A percentile compares a stretch with the other conserved stretches of the same genome.
Evolutionary conservation across 2,888 invertebrate species (phyloP).

Genomic region (Drepanosiphum platanoidis): DNA sequence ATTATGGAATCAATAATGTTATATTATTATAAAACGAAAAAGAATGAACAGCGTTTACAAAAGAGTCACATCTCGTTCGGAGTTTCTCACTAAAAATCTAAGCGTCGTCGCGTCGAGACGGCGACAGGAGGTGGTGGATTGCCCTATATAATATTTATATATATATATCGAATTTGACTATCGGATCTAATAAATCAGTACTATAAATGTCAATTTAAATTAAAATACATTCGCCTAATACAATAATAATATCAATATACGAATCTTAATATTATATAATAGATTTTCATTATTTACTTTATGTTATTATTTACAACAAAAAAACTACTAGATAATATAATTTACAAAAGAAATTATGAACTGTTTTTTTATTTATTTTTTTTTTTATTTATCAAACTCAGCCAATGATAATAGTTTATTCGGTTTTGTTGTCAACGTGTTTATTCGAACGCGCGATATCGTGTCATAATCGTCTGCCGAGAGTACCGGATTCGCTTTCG

Average conservation of each 20-base stretch:
- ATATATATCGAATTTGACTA: slow-evolving; percentile 41
- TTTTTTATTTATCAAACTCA: neutral
- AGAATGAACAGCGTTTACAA: neutral
- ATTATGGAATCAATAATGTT: slow-evolving; percentile 23
- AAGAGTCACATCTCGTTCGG: neutral
- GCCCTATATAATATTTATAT: slow-evolving; percentile 14
- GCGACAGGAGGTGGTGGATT: neutral
- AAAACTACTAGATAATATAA: slow-evolving; percentile 37
- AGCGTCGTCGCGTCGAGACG: neutral
- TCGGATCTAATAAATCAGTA: slow-evolving; percentile 53
- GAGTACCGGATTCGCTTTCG: neutral
- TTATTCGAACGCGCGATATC: neutral
- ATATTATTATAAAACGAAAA: neutral
- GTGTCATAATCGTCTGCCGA: neutral
- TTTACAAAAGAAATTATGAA: slow-evolving; percentile 20
- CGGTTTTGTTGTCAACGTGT: neutral
- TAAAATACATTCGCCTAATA: slow-evolving; percentile 46
- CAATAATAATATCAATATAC: slow-evolving; percentile 21
- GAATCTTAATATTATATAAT: slow-evolving; percentile 31
- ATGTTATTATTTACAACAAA: slow-evolving; percentile 52
- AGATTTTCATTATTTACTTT: neutral
- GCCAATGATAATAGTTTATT: neutral
- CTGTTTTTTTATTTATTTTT: neutral
- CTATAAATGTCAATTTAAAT: slow-evolving; percentile 47
- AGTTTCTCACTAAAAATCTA: slow-evolving; percentile 21